Evolutionary conservation across 2,113 vertebrate genomes (phyloP).

Genomic region (Abramis brama): DNA sequence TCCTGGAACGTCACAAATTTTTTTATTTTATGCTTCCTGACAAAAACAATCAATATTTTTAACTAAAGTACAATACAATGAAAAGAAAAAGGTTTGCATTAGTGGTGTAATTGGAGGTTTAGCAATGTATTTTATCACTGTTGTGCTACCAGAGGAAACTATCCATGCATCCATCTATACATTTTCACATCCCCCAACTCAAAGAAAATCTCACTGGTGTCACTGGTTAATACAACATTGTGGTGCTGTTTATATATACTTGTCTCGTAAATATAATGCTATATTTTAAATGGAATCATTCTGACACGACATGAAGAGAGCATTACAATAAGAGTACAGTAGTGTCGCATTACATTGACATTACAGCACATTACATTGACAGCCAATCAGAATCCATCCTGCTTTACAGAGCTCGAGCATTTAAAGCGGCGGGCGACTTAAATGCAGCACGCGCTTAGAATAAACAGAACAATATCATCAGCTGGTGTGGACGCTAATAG

Average conservation of each 20-base stretch:
- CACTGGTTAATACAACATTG: not conserved
- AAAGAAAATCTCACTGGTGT: not conserved
- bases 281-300: not conserved
- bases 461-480: too few relatives aligned
- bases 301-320: not conserved
- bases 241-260: not conserved
- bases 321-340: not conserved
- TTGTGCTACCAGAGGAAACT: not conserved
- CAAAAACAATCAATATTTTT: not conserved
- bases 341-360: too few relatives aligned
- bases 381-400: too few relatives aligned
- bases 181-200: not conserved
- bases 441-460: too few relatives aligned
- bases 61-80: not conserved
- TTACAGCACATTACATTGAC: too few relatives aligned
- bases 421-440: too few relatives aligned
- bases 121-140: not conserved
- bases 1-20: too few relatives aligned
- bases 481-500: too few relatives aligned
- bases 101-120: not conserved
- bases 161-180: not conserved
- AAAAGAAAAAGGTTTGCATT: not conserved
- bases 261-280: not conserved
- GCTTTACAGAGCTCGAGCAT: too few relatives aligned
- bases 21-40: not conserved